These are phyloP conservation scores for Hypanus sabinus DNA, from an alignment of 2,113 vertebrate species.

Conservation along the genomic window DNA sequence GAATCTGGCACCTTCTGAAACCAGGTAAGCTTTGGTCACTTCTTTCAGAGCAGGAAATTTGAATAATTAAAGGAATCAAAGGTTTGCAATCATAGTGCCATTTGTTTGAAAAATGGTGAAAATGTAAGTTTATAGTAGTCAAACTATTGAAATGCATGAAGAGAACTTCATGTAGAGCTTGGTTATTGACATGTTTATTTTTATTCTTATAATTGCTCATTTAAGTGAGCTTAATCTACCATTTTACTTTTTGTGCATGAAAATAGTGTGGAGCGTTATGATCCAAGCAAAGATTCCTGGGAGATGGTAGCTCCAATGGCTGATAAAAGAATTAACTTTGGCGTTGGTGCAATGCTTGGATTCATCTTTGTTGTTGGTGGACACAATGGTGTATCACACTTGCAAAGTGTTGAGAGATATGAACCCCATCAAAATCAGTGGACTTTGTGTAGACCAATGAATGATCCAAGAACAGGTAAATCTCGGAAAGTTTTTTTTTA, in stretches of 20 bases:
- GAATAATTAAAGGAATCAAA: too few relatives aligned
- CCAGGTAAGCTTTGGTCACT: not conserved
- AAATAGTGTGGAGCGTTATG: slow-evolving; percentile 86
- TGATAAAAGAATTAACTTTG: slow-evolving; percentile 96
- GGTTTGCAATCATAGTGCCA: not conserved
- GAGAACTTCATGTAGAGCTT: not conserved
- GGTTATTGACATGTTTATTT: not conserved
- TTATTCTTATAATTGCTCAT: not conserved
- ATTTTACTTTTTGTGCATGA: slow-evolving; percentile 33
- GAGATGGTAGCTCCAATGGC: slow-evolving; percentile 94
- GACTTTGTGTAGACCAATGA: slow-evolving; percentile 93
- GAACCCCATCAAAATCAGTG: slow-evolving; percentile 97
- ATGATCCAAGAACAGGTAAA: slow-evolving; percentile 88
- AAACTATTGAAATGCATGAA: not conserved
- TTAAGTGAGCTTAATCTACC: not conserved
- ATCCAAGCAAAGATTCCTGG: slow-evolving; percentile 91
- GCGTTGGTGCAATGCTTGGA: slow-evolving; percentile 89
- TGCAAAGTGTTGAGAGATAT: slow-evolving; percentile 93
- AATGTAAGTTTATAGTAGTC: not conserved
- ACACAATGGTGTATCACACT: slow-evolving; percentile 91
- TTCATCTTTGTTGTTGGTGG: slow-evolving; percentile 97
- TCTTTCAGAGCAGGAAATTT: not conserved
- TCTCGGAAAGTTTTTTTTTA: too few relatives aligned
- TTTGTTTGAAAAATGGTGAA: not conserved
- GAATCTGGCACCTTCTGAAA: not conserved